Percentiles rank a stretch among this genome's conserved stretches.
Evolutionary conservation across 2,888 invertebrate genomes (phyloP).

Genomic region (Cantharis flavilabris): DNA sequence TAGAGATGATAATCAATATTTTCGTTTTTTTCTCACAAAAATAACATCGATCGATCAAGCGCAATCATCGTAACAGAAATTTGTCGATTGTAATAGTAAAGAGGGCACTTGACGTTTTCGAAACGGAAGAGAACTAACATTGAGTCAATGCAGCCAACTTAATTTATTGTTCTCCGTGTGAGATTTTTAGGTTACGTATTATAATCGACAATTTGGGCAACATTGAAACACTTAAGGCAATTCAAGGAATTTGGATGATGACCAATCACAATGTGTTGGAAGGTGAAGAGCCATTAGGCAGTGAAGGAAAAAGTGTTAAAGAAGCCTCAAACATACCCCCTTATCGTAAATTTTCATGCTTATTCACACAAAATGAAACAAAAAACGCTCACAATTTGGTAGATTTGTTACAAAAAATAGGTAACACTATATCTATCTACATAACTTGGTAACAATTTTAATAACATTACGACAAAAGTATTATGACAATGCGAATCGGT

Average conservation of each 20-base stretch:
- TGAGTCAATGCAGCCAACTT: background rate
- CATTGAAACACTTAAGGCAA: slow-evolving; percentile 43
- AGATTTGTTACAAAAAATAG: slow-evolving; percentile 54
- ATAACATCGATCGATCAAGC: background rate
- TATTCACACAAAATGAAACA: slow-evolving; percentile 30
- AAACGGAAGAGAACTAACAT: background rate
- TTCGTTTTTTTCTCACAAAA: background rate
- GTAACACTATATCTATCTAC: slow-evolving; percentile 53
- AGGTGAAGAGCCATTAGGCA: slow-evolving; percentile 32
- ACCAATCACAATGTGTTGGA: slow-evolving; percentile 48
- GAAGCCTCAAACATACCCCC: slow-evolving; percentile 47
- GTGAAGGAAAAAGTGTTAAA: slow-evolving; percentile 28
- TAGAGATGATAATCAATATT: slow-evolving; percentile 2
- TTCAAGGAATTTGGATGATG: slow-evolving; percentile 57
- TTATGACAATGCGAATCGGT: slow-evolving; percentile 48
- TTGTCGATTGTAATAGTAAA: background rate
- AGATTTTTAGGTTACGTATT: slow-evolving; percentile 1
- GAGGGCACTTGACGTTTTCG: background rate
- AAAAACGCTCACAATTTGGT: slow-evolving; percentile 30
- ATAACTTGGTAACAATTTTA: slow-evolving; percentile 52
- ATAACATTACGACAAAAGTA: slow-evolving; percentile 53
- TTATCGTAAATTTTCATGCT: slow-evolving; percentile 46
- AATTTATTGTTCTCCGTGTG: background rate
- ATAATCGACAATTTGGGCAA: slow-evolving; percentile 21
- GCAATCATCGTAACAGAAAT: background rate